A percentile compares a stretch with the other conserved stretches of the same genome.
Conservation (phyloP, 2,797 vertebrate genomes). For the Babyrousa celebensis region DNA sequence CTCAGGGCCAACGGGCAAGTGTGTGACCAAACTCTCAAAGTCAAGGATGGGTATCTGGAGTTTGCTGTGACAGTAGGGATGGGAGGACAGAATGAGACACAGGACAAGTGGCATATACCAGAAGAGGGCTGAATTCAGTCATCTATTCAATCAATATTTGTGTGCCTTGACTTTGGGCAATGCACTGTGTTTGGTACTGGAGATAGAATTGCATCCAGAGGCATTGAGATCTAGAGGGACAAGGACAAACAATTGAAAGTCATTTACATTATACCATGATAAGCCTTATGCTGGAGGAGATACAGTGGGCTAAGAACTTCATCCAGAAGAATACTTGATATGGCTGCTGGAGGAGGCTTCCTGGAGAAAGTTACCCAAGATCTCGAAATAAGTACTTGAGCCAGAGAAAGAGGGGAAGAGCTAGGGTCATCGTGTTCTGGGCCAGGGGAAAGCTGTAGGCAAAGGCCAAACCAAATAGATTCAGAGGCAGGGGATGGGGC, state of each 20-base stretch:
- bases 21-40: neutral
- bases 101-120: neutral
- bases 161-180: neutral
- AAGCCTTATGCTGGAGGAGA: neutral
- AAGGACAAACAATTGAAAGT: constrained; percentile 12
- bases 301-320: neutral
- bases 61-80: neutral
- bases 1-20: neutral
- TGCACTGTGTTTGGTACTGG: neutral
- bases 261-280: constrained; percentile 5
- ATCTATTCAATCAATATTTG: neutral
- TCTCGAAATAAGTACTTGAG: neutral
- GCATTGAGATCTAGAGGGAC: constrained; percentile 5
- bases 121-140: neutral
- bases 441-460: neutral
- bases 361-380: neutral
- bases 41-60: neutral
- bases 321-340: neutral
- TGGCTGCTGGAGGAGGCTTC: neutral
- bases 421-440: neutral
- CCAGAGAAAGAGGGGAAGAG: neutral
- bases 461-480: constrained; percentile 5
- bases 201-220: neutral
- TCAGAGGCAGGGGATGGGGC: neutral
- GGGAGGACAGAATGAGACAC: neutral